Conservation (phyloP, 2,888 invertebrate species). For the Drosophila quasianomalipes region DNA sequence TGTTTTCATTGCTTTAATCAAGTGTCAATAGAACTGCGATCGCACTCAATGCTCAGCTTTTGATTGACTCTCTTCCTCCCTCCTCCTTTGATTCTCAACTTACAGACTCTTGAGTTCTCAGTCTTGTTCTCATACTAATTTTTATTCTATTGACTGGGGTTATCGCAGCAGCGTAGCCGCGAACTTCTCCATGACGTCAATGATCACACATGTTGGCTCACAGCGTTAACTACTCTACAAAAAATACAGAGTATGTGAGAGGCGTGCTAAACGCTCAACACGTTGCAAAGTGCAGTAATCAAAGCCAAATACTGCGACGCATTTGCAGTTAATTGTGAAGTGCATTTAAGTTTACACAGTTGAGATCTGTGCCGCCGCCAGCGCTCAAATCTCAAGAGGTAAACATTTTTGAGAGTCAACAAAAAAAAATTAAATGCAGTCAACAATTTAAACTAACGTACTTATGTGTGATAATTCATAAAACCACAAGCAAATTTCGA, state of each 20-base stretch:
- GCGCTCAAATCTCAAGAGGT: background rate
- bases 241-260: slow-evolving; percentile 1
- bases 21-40: slow-evolving; percentile 23
- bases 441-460: background rate
- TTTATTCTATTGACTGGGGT: slow-evolving; percentile 38
- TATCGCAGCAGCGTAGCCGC: slow-evolving; percentile 46
- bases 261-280: background rate
- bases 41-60: slow-evolving; percentile 13
- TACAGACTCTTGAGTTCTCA: background rate
- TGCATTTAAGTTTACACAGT: slow-evolving; percentile 9
- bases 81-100: background rate
- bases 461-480: background rate
- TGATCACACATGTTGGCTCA: slow-evolving; percentile 30
- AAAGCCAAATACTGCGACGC: background rate
- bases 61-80: background rate
- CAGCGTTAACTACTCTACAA: background rate
- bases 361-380: background rate
- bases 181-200: slow-evolving; percentile 64
- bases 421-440: background rate
- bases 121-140: background rate
- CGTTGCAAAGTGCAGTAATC: slow-evolving; percentile 27
- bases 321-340: background rate
- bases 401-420: background rate
- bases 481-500: background rate
- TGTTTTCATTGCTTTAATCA: slow-evolving; percentile 32